Evolutionary conservation across 2,113 vertebrate species (phyloP).

Genomic region (Agelaius phoeniceus): DNA sequence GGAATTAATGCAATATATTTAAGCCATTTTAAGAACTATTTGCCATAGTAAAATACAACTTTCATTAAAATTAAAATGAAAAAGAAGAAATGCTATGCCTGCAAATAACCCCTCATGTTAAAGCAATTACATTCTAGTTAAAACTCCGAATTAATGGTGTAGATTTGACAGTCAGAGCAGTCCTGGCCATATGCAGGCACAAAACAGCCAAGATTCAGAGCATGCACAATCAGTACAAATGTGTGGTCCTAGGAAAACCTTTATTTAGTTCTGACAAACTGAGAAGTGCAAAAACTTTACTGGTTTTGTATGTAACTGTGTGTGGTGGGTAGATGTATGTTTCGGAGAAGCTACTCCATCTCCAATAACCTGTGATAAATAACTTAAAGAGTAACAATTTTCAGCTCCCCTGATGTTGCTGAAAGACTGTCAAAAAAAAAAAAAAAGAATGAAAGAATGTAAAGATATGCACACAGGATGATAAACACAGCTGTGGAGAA

Average conservation of each 20-base stretch:
- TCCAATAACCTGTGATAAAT: background rate
- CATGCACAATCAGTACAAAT: background rate
- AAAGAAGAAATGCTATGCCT: background rate
- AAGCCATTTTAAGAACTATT: background rate
- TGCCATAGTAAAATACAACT: background rate
- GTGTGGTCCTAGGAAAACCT: background rate
- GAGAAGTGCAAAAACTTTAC: background rate
- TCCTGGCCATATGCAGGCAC: rapidly evolving
- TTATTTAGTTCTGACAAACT: background rate
- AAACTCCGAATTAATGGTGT: background rate
- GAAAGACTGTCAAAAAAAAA: background rate
- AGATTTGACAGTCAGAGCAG: background rate
- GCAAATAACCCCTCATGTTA: rapidly evolving
- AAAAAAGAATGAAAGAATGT: background rate
- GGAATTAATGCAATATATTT: background rate
- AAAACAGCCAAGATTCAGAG: background rate
- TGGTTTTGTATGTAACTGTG: background rate
- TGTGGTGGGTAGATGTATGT: background rate
- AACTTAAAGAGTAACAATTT: background rate
- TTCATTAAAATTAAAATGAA: background rate
- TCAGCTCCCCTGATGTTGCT: background rate
- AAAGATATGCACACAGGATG: background rate
- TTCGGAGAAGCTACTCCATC: background rate
- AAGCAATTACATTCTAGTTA: background rate
- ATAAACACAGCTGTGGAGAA: background rate